Percentiles rank a stretch among this genome's conserved stretches.
Conservation (phyloP, 2,797 vertebrate species). For the Sebastes kiyomatsui region DNA sequence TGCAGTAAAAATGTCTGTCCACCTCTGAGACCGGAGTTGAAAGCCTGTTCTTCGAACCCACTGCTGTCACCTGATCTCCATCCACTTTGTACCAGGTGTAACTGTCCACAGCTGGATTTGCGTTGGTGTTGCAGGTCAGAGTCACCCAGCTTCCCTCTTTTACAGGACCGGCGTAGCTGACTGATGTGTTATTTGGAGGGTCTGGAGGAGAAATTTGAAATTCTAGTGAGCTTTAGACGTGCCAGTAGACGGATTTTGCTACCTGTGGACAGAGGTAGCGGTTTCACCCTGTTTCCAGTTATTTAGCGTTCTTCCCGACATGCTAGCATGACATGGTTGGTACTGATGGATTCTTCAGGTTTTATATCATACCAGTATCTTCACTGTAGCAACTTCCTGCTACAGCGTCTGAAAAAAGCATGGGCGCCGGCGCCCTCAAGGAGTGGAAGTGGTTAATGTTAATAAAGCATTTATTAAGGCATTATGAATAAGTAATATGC, state of each 20-base stretch:
- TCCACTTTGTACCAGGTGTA: slow-evolving; percentile 69
- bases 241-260: background rate
- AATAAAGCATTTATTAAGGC: background rate
- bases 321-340: no score
- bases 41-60: slow-evolving; percentile 16
- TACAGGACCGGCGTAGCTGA: slow-evolving; percentile 50
- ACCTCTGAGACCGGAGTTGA: slow-evolving; percentile 37
- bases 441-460: background rate
- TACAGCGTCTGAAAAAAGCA: no score
- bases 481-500: background rate
- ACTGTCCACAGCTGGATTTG: slow-evolving; percentile 59
- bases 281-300: no score
- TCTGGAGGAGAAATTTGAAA: slow-evolving; percentile 51
- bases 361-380: no score
- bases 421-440: no score
- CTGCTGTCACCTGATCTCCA: slow-evolving; percentile 23
- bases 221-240: background rate
- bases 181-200: slow-evolving; percentile 63
- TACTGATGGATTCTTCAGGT: no score
- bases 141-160: slow-evolving; percentile 55
- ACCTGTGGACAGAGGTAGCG: no score
- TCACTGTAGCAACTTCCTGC: no score
- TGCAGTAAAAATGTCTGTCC: slow-evolving; percentile 58
- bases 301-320: no score
- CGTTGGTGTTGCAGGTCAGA: slow-evolving; percentile 61